Conservation (phyloP, 2,797 vertebrate genomes). For the Coregonus suidteri region DNA sequence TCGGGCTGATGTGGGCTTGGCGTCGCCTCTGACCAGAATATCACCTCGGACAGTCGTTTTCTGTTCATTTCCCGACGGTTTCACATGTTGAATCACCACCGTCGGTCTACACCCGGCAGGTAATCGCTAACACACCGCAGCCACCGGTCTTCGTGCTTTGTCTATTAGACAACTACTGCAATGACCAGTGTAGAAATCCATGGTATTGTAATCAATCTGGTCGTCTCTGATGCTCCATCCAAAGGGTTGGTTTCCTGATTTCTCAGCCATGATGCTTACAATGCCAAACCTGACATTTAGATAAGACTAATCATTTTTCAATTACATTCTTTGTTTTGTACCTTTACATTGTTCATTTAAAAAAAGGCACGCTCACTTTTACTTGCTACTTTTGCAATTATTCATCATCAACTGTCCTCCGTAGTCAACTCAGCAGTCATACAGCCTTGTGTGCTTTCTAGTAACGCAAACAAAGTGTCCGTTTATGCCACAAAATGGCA, state of each 20-base stretch:
- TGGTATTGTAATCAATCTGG: conserved; percentile 2
- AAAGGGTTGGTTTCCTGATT: conserved; percentile 2
- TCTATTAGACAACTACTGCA: conserved; percentile 5
- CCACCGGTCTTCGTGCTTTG: neutral
- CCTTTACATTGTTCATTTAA: conserved; percentile 14
- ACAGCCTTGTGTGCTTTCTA: neutral
- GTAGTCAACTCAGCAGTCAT: neutral
- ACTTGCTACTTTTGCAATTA: conserved; percentile 10
- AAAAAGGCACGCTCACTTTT: conserved; percentile 26
- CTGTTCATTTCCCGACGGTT: neutral
- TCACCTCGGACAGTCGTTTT: neutral
- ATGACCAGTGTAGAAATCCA: neutral
- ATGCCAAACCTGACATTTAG: conserved; percentile 22
- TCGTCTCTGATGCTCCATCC: conserved; percentile 1
- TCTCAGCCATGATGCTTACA: neutral
- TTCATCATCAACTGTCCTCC: neutral
- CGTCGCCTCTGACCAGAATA: neutral
- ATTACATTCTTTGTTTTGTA: conserved; percentile 18
- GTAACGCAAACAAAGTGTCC: neutral
- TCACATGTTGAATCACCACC: neutral
- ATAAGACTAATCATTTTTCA: conserved; percentile 2
- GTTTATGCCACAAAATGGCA: conserved; percentile 8
- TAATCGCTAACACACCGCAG: neutral
- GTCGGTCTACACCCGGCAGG: neutral
- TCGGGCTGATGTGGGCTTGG: too few relatives aligned